These are phyloP conservation scores for Eospalax fontanierii DNA, from an alignment of 2,797 vertebrate genomes.

Conservation along the genomic window DNA sequence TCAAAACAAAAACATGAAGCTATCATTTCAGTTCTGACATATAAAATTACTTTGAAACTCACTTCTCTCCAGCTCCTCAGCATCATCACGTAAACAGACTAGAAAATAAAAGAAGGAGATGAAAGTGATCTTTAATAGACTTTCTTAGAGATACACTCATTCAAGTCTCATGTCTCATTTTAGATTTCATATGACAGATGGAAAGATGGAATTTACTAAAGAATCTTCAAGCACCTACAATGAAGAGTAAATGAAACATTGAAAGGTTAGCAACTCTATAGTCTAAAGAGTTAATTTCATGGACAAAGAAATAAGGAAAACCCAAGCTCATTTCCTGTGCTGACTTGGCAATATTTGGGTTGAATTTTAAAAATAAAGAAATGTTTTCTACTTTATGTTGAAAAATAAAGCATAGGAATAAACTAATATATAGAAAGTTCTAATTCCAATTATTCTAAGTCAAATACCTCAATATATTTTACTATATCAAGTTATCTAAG, in stretches of 20 bases:
- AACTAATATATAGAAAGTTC: slow-evolving; percentile 40
- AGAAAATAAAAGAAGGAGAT: slow-evolving; percentile 69
- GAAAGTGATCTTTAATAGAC: not conserved
- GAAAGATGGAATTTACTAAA: slow-evolving; percentile 43
- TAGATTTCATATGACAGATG: not conserved
- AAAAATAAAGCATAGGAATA: slow-evolving; percentile 42
- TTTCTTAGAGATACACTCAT: not conserved
- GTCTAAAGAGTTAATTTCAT: not conserved
- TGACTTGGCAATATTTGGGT: slow-evolving; percentile 27
- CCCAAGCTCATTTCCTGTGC: not conserved
- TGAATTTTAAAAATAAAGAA: slow-evolving; percentile 64
- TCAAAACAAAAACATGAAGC: slow-evolving; percentile 48
- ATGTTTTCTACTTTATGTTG: slow-evolving; percentile 12
- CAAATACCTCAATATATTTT: slow-evolving; percentile 54
- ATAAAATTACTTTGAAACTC: slow-evolving; percentile 74
- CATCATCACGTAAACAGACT: slow-evolving; percentile 98
- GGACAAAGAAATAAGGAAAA: not conserved
- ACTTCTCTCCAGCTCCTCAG: slow-evolving; percentile 98
- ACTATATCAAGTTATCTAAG: slow-evolving; percentile 22
- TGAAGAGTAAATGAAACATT: slow-evolving; percentile 50
- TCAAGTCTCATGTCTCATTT: not conserved
- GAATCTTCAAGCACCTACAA: not conserved
- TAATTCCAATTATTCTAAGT: slow-evolving; percentile 42
- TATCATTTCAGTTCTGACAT: not conserved
- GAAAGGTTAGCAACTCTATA: slow-evolving; percentile 7